Base-by-base conservation (phyloP, 2,888 invertebrate genomes). In the Dynastes maya region DNA sequence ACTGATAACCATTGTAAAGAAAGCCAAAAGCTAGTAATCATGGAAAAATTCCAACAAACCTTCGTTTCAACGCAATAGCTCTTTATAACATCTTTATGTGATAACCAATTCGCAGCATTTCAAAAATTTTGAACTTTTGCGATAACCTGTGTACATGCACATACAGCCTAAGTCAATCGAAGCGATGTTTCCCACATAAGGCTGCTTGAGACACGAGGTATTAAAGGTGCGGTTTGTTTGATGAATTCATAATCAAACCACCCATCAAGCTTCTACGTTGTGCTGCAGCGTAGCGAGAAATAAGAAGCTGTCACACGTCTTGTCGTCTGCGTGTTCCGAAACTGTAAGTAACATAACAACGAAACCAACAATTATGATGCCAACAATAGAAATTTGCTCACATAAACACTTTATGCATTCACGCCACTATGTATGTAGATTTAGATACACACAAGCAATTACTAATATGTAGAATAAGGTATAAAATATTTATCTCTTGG, bases 221-320 rank as follows among this genome's bases (percentile, higher is more conserved):
- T 83, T 83, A 83, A 82, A 82, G 79, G 79, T 82, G 83, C 80
- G 83, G 83, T 83, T 82, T 82, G 81, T 81, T 83, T 83, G 83
- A 82, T 80, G 82, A 83, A 82, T 82, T 78, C 78, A 75, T 80
- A 81, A 81, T 81, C 80, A 81, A 81, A 79, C 80, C 78, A 79
- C 80, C 79, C 72, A 79, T 72, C 80, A 80, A 58, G 78, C 63
- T 77, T 77, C 16, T 72, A 63, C 76, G 58, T 70, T 76, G 64
- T 77, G 37, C 79, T 51, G 45, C 49, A 45, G 45, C 16, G 11
- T 22, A 74, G 8, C 53, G 67, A 76, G 77, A 80, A 81, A 80
- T 81, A 81, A 80, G 78, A 65, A 79, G 78, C 81, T 81, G 81
- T 80, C 61, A 74, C 63, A 63, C 61, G 58, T 74, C 72, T 74